phyloP scores from a whole-genome alignment of 2,113 vertebrate species.

The Pterocles orientalis region DNA sequence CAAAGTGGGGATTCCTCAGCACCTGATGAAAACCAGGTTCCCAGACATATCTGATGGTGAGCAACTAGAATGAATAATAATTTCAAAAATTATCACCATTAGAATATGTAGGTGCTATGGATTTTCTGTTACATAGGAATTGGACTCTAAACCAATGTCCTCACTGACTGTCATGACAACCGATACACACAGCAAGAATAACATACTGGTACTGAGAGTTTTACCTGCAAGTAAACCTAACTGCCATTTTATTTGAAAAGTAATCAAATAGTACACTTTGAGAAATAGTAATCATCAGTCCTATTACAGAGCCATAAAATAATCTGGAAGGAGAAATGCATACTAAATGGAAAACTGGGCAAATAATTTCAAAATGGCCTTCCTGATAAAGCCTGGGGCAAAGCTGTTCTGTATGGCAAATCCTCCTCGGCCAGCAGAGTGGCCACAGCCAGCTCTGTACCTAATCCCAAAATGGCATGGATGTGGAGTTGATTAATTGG shows the following conservation, averaged over 20 bases:
- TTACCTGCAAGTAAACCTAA: slow-evolving; percentile 17
- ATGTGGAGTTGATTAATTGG: background rate
- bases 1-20: background rate
- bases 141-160: background rate
- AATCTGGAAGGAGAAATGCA: background rate
- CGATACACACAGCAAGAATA: background rate
- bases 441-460: background rate
- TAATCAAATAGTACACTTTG: slow-evolving; percentile 34
- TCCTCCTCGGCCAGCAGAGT: background rate
- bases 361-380: background rate
- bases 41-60: background rate
- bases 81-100: background rate
- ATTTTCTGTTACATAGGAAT: background rate
- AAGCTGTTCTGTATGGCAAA: background rate
- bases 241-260: slow-evolving; percentile 24
- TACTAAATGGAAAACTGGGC: background rate
- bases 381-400: background rate
- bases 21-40: background rate
- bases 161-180: background rate
- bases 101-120: background rate
- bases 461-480: background rate
- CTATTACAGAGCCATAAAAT: background rate
- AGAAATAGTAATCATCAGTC: background rate
- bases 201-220: background rate
- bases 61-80: background rate